Base-by-base conservation (phyloP, 2,113 vertebrate genomes). In the Pomatostomus ruficeps region DNA sequence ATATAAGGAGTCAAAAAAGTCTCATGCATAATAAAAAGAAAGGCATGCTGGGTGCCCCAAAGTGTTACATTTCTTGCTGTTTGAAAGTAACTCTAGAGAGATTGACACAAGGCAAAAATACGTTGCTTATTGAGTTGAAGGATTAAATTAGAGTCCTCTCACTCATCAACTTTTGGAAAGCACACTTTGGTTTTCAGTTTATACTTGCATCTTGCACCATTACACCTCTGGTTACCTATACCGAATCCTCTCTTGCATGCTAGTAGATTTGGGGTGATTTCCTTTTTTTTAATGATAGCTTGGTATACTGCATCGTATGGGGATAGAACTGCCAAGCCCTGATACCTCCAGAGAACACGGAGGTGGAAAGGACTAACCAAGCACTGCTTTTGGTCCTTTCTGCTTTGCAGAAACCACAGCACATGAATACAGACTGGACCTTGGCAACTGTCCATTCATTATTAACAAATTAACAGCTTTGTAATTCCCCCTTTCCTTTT, bases 391-490 rank as follows among this genome's bases (percentile, higher is more conserved):
- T 58, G 33, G 35, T 88, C 40, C 19, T 86, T 79, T 85, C 46
- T 72, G 23, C 65, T 95, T 91, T 77, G 28, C 65, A 45, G 19
- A 43, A 66, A 88, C 36, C 59, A 71, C 9, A 31, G 23, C 45
- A 28, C 52, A 51, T n/a, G 36, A 95, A 89, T n/a, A 70, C 72
- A 89, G 49, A n/a, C 40, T 21, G 16, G 31, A 78, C 45, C 26
- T 54, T 91, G 57, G 80, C 62, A 54, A 70, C 16, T 66, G 12
- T 75, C 36, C 1, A 0, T 85, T 94, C 77, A 61, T 94, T 92
- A 92, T 55, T 90, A 78, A 82, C 49, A 80, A 75, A 90, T 88
- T 88, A 89, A 68, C 83, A 46, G 46, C 24, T 95, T 96, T 19
- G 0, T 86, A 95, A 95, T 61, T 55, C 42, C 86, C 31, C 63